Evolutionary conservation across 2,888 invertebrate species (phyloP).

Genomic region (Mythimna lalbum): DNA sequence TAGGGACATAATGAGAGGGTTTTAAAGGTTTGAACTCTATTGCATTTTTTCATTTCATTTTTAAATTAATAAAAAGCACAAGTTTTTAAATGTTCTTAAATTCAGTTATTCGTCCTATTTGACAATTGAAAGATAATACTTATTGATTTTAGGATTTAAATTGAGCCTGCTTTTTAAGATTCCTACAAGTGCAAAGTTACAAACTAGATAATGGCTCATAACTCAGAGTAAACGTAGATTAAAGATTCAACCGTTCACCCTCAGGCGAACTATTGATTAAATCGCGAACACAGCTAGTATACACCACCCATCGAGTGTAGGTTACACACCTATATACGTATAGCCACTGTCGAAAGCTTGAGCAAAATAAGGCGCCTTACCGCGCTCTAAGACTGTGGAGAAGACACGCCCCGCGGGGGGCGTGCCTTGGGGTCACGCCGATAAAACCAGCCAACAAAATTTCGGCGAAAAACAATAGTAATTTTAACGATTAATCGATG

Average conservation of each 20-base stretch:
- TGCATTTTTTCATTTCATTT: too few species aligned
- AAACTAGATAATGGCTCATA: not conserved
- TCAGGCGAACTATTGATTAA: constrained; percentile 62
- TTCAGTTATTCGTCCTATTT: too few species aligned
- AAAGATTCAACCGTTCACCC: constrained; percentile 19
- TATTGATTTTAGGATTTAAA: too few species aligned
- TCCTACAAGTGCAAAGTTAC: not conserved
- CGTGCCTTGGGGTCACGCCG: constrained; percentile 76
- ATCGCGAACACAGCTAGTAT: constrained; percentile 32
- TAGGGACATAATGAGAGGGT: not conserved
- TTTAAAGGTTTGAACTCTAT: not conserved
- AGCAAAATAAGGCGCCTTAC: constrained; percentile 80
- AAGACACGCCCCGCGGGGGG: constrained; percentile 80
- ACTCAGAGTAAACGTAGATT: constrained; percentile 35
- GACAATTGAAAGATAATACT: too few species aligned
- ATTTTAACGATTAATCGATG: constrained; percentile 74
- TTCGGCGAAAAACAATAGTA: constrained; percentile 74
- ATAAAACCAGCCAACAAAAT: constrained; percentile 78
- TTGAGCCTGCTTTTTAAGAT: not conserved
- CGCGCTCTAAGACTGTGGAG: constrained; percentile 73
- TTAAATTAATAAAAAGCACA: too few species aligned
- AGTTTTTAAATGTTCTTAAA: too few species aligned
- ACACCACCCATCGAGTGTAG: constrained; percentile 36
- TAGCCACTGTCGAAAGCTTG: constrained; percentile 70
- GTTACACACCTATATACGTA: constrained; percentile 54